These are phyloP conservation scores for Brachycybe producta DNA, from an alignment of 2,888 invertebrate species.

Conservation along the genomic window DNA sequence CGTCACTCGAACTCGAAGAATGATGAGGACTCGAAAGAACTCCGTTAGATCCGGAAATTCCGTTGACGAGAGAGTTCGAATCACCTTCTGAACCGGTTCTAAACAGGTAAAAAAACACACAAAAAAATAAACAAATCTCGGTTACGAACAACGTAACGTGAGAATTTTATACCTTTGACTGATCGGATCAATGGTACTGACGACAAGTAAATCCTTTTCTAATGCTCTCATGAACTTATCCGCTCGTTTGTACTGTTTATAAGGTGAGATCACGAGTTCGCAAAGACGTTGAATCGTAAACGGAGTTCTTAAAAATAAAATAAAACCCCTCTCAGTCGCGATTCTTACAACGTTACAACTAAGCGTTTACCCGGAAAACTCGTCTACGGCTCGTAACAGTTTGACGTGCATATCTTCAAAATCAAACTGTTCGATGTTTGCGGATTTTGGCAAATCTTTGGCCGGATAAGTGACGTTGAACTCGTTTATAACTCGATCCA, in stretches of 20 bases:
- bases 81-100: no score
- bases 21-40: no score
- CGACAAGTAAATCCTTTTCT: slow-evolving; percentile 50
- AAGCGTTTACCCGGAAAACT: slow-evolving; percentile 31
- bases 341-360: slow-evolving; percentile 21
- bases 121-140: no score
- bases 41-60: no score
- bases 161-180: slow-evolving; percentile 10
- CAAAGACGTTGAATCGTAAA: slow-evolving; percentile 93
- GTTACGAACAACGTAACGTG: no score
- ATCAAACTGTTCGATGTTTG: slow-evolving; percentile 81
- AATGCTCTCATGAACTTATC: slow-evolving; percentile 95
- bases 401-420: slow-evolving; percentile 62
- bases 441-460: slow-evolving; percentile 64
- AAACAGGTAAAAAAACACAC: no score
- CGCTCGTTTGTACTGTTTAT: slow-evolving; percentile 84
- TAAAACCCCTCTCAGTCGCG: slow-evolving; percentile 63
- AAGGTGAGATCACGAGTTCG: slow-evolving; percentile 78
- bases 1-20: no score
- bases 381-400: slow-evolving; percentile 30
- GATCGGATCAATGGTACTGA: slow-evolving; percentile 17
- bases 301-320: slow-evolving; percentile 59
- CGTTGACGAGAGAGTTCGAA: no score
- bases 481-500: slow-evolving; percentile 71
- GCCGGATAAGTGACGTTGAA: slow-evolving; percentile 58